Percentiles rank a stretch among this genome's conserved stretches.
phyloP scores from a whole-genome alignment of 2,888 invertebrate species.

The Acleris holmiana region DNA sequence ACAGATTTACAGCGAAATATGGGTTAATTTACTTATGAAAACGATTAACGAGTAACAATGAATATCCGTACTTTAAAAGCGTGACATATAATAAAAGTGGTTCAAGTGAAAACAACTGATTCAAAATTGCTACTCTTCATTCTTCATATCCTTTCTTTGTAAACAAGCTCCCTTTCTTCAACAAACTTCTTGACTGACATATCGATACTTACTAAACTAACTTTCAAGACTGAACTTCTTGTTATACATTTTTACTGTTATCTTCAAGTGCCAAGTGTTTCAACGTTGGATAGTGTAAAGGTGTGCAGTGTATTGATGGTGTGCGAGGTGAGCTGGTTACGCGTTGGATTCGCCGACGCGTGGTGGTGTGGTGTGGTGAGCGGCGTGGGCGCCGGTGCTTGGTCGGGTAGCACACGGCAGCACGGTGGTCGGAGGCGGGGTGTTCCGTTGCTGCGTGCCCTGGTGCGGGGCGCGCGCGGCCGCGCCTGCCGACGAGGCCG shows the following conservation, averaged over 20 bases:
- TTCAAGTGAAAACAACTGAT: slow-evolving; percentile 22
- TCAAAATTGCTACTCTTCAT: background rate
- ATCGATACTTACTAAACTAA: slow-evolving; percentile 68
- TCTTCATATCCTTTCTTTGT: slow-evolving; percentile 1
- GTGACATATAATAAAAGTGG: slow-evolving; percentile 12
- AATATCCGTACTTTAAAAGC: background rate
- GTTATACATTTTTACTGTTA: slow-evolving; percentile 54
- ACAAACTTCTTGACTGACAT: slow-evolving; percentile 61
- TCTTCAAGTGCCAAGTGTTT: slow-evolving; percentile 43
- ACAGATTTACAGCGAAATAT: slow-evolving; percentile 21
- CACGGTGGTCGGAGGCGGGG: slow-evolving; percentile 90
- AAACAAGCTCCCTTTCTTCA: slow-evolving; percentile 8
- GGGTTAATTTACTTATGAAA: slow-evolving; percentile 23
- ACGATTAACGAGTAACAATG: slow-evolving; percentile 8
- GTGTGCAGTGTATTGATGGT: slow-evolving; percentile 42
- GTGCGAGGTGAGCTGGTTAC: slow-evolving; percentile 39
- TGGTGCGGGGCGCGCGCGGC: slow-evolving; percentile 90
- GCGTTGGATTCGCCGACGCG: slow-evolving; percentile 41
- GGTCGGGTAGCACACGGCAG: slow-evolving; percentile 67
- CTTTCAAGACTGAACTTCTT: slow-evolving; percentile 67
- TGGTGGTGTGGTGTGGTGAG: slow-evolving; percentile 62
- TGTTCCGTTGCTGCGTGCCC: slow-evolving; percentile 93
- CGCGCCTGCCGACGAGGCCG: slow-evolving; percentile 86
- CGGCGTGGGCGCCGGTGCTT: slow-evolving; percentile 79
- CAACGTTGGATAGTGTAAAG: slow-evolving; percentile 34